Conservation (phyloP, 1,140 invertebrate genomes). For the Hesperophylax magnus region DNA sequence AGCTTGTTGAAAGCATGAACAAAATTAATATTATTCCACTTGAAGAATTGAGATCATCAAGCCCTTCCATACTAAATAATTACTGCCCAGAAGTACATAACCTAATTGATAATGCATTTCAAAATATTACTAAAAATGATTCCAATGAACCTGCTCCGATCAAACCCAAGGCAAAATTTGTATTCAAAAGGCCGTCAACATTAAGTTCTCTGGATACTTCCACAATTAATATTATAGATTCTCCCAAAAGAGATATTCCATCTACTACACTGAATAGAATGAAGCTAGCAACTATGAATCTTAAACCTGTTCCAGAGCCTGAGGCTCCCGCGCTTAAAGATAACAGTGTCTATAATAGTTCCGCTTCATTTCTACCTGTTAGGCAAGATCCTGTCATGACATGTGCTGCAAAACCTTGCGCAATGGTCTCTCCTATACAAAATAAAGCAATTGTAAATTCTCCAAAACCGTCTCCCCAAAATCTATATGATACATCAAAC, state of each 20-base stretch:
- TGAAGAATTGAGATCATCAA: neutral
- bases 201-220: conserved; percentile 54
- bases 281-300: conserved; percentile 61
- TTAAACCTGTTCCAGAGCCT: conserved; percentile 62
- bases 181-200: conserved; percentile 65
- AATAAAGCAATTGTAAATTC: neutral
- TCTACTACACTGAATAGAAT: conserved; percentile 65
- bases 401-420: conserved; percentile 38
- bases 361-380: conserved; percentile 63
- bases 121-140: conserved; percentile 15
- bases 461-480: neutral
- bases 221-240: conserved; percentile 45
- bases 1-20: neutral
- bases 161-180: conserved; percentile 64
- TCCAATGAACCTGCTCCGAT: neutral
- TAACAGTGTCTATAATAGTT: conserved; percentile 62
- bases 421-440: conserved; percentile 45
- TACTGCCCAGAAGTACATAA: neutral
- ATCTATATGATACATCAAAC: conserved; percentile 9
- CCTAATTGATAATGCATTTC: neutral
- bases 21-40: neutral
- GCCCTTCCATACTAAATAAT: conserved; percentile 14
- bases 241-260: conserved; percentile 58
- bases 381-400: conserved; percentile 47
- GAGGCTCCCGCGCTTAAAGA: conserved; percentile 54